These are phyloP conservation scores for Myotis daubentonii DNA, from an alignment of 2,797 vertebrate genomes.

Conservation along the genomic window DNA sequence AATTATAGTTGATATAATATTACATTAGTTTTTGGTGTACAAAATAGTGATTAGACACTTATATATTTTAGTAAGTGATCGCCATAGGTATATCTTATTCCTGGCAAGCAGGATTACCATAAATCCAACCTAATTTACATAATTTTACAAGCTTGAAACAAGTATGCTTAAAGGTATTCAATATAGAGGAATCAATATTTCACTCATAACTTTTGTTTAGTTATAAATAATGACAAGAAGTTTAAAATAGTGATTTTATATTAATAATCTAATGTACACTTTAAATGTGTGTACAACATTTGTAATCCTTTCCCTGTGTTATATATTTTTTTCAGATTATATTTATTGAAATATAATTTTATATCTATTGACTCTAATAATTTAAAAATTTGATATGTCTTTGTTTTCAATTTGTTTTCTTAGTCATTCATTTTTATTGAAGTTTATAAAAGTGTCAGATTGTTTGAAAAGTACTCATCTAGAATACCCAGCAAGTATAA, in stretches of 20 bases:
- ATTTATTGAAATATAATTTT: conserved; percentile 51
- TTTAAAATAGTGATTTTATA: conserved; percentile 41
- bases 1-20: neutral
- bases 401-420: conserved; percentile 22
- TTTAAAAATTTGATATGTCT: neutral
- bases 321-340: conserved; percentile 10
- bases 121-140: conserved; percentile 49
- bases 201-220: conserved; percentile 31
- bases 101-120: neutral
- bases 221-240: conserved; percentile 30
- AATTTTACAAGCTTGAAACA: conserved; percentile 58
- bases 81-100: neutral
- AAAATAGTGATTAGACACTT: neutral
- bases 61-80: neutral
- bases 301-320: neutral
- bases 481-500: neutral
- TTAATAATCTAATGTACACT: neutral
- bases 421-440: conserved; percentile 24
- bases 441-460: conserved; percentile 25
- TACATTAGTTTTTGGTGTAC: neutral
- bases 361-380: neutral
- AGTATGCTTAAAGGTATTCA: conserved; percentile 34
- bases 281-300: neutral
- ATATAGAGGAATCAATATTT: conserved; percentile 44
- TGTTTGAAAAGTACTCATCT: neutral